These are phyloP conservation scores for Mionectes macconnelli DNA, from an alignment of 2,113 vertebrate species.

Conservation along the genomic window DNA sequence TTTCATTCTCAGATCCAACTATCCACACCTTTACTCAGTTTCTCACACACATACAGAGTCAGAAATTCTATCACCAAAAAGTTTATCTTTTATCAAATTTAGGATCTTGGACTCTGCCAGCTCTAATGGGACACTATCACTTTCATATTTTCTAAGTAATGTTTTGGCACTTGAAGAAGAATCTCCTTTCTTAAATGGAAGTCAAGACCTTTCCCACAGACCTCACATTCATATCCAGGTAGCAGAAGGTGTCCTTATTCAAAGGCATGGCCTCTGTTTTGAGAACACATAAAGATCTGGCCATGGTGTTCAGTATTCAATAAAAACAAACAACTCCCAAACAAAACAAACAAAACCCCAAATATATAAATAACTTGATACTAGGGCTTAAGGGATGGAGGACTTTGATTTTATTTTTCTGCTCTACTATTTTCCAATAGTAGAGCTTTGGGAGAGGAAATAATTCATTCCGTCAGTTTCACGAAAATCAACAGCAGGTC, in stretches of 20 bases:
- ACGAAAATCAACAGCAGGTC: neutral
- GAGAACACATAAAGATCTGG: neutral
- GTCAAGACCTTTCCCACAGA: neutral
- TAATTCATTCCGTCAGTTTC: neutral
- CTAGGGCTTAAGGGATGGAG: neutral
- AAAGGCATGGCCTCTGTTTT: neutral
- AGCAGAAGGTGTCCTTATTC: neutral
- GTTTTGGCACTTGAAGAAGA: neutral
- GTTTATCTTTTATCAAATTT: neutral
- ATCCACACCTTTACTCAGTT: neutral
- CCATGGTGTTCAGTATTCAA: neutral
- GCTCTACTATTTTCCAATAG: neutral
- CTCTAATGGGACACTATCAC: neutral
- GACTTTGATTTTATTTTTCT: neutral
- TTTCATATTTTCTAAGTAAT: neutral
- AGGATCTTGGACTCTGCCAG: neutral
- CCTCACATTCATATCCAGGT: neutral
- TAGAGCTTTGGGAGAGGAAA: neutral
- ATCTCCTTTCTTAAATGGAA: neutral
- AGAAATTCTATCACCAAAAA: neutral
- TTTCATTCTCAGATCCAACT: constrained; percentile 1
- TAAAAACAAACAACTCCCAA: neutral
- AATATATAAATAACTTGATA: neutral
- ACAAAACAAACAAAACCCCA: neutral
- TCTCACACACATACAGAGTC: neutral